Evolutionary conservation across 2,113 vertebrate species (phyloP).

Genomic region (Rhinoderma darwinii): DNA sequence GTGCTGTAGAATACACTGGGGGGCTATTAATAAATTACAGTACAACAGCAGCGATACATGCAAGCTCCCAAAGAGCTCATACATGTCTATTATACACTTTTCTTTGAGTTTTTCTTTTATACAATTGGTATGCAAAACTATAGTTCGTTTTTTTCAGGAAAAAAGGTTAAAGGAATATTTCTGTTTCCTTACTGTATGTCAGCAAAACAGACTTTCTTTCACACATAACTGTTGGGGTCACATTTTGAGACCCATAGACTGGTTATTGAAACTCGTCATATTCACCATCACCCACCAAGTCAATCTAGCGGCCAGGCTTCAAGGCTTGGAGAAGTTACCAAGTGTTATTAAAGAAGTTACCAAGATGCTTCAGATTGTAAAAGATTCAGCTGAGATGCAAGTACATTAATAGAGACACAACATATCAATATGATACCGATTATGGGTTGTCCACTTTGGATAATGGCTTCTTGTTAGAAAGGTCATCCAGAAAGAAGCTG

Average conservation of each 20-base stretch:
- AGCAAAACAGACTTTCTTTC: neutral
- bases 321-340: neutral
- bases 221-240: neutral
- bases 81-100: neutral
- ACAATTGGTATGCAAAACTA: neutral
- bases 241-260: neutral
- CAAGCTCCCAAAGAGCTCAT: conserved; percentile 16
- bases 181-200: neutral
- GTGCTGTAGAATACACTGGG: neutral
- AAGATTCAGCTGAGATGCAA: too few relatives aligned
- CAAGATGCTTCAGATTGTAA: neutral
- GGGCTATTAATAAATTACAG: conserved; percentile 32
- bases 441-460: too few relatives aligned
- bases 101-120: conserved; percentile 12
- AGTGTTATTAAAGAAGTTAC: neutral
- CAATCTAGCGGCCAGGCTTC: neutral
- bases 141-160: neutral
- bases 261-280: neutral
- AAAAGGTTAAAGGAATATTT: neutral
- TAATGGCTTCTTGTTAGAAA: too few relatives aligned
- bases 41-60: neutral
- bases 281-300: neutral
- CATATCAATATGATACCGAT: too few relatives aligned
- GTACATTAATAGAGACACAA: too few relatives aligned
- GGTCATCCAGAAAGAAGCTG: too few relatives aligned